These are phyloP conservation scores for Eurytoma californica DNA, from an alignment of 2,888 invertebrate species.

Conservation along the genomic window DNA sequence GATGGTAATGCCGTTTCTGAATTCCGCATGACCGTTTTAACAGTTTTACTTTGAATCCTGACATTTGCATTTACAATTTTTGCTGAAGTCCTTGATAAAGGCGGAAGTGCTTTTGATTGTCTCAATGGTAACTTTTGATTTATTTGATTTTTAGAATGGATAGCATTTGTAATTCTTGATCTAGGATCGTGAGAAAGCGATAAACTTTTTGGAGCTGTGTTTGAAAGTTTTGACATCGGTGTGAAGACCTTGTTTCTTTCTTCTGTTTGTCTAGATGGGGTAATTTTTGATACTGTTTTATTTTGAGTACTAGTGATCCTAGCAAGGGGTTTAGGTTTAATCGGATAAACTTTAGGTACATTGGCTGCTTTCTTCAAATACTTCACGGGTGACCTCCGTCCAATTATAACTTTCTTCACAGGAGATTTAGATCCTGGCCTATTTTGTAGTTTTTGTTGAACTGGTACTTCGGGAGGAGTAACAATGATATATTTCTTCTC, in stretches of 20 bases:
- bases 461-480: background rate
- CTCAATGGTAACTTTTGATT: slow-evolving; percentile 25
- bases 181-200: background rate
- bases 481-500: background rate
- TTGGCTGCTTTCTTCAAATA: slow-evolving; percentile 42
- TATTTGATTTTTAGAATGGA: slow-evolving; percentile 20
- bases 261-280: slow-evolving; percentile 2
- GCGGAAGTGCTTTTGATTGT: slow-evolving; percentile 18
- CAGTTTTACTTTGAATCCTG: slow-evolving; percentile 21
- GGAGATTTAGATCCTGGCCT: slow-evolving; percentile 69
- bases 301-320: slow-evolving; percentile 42
- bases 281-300: slow-evolving; percentile 30
- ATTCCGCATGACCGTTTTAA: slow-evolving; percentile 12
- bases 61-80: slow-evolving; percentile 4
- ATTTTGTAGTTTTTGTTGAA: slow-evolving; percentile 14
- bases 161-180: slow-evolving; percentile 2
- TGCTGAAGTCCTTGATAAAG: slow-evolving; percentile 10
- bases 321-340: slow-evolving; percentile 32
- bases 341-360: slow-evolving; percentile 23
- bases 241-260: slow-evolving; percentile 35
- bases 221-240: slow-evolving; percentile 34
- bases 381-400: slow-evolving; percentile 67
- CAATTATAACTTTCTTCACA: slow-evolving; percentile 63
- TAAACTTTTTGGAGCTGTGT: slow-evolving; percentile 11
- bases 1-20: slow-evolving; percentile 56